phyloP scores from a whole-genome alignment of 2,888 invertebrate species.

The Fragum whitleyi region DNA sequence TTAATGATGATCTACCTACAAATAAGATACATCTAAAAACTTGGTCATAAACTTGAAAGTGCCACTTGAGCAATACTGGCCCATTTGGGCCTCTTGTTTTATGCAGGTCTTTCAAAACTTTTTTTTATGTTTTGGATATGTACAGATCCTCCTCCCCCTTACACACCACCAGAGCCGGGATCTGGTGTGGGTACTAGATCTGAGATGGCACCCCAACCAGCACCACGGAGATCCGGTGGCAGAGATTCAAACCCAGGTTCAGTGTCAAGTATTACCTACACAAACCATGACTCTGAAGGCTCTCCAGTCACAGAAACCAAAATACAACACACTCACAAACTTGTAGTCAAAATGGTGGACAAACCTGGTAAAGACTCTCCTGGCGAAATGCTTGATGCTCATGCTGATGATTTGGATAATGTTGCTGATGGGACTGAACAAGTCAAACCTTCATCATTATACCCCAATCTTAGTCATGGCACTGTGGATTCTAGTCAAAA shows the following conservation, averaged over 20 bases:
- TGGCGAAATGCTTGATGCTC: not conserved
- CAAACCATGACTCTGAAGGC: not conserved
- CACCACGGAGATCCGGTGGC: slow-evolving; percentile 5
- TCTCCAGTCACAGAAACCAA: not conserved
- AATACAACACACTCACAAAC: not conserved
- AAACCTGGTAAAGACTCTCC: not conserved
- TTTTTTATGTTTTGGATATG: slow-evolving; percentile 7
- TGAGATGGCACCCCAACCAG: not conserved
- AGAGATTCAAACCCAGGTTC: slow-evolving; percentile 1
- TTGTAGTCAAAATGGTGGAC: not conserved
- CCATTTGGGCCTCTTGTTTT: too few relatives aligned
- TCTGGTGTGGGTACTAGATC: not conserved
- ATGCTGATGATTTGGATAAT: not conserved
- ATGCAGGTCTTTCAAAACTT: too few relatives aligned
- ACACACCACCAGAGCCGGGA: slow-evolving; percentile 49
- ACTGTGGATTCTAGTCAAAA: slow-evolving; percentile 1
- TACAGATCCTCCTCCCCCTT: slow-evolving; percentile 57
- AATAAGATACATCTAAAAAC: too few relatives aligned
- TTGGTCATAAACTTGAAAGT: too few relatives aligned
- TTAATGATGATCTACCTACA: too few relatives aligned
- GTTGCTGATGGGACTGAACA: not conserved
- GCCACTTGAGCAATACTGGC: too few relatives aligned
- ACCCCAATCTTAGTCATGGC: not conserved
- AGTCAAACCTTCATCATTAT: not conserved
- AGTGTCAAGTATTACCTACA: not conserved